Evolutionary conservation across 2,797 vertebrate genomes (phyloP), one percentile per base, ranked within the genome.

Genomic region (Apogon talboti): DNA sequence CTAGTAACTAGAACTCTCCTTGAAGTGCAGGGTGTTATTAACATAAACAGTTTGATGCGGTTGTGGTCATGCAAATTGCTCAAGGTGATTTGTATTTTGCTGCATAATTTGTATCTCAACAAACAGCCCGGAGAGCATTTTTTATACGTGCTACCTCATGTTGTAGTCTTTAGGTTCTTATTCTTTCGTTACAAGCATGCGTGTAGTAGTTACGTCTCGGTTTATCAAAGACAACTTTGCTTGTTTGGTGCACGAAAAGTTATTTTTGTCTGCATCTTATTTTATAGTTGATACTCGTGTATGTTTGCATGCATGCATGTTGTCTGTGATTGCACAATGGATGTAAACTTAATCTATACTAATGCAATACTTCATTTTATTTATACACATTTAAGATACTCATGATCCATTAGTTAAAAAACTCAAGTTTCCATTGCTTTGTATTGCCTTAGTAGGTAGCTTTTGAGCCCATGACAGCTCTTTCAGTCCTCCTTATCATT

Each of bases 41-140:
- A 67, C 83, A 75, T 74, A 55, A 81, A 74, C 70, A 73, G 53
- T 80, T 67, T 78, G 83, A 71, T 78, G 72, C 37, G 24, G 66
- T 66, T 74, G 76, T 80, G 79, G 71, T 78, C 73, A 77, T 61
- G 73, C 59, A 71, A 73, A 66, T 79, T 62, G 64, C 63, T 74
- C 52, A 73, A 79, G 81, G 73, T 78, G 57, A 83, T 79, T 79
- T 75, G 64, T 79, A 49, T 82, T 84, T 81, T 53, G 14, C 54
- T 46, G 71, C 68, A 56, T 63, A 64, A 79, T 78, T 72, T 76
- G 54, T 64, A 45, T 56, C 42, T 60, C 46, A 64, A 62, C 76
- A 78, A 80, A 76, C 44, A 35, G 33, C 45, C 67, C 3, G 44
- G 37, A 11, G 53, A 63, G 40, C 14, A 7, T 21, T 35, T 45